Base-by-base conservation (phyloP, 2,888 invertebrate species). In the Monoplex corrugatus region DNA sequence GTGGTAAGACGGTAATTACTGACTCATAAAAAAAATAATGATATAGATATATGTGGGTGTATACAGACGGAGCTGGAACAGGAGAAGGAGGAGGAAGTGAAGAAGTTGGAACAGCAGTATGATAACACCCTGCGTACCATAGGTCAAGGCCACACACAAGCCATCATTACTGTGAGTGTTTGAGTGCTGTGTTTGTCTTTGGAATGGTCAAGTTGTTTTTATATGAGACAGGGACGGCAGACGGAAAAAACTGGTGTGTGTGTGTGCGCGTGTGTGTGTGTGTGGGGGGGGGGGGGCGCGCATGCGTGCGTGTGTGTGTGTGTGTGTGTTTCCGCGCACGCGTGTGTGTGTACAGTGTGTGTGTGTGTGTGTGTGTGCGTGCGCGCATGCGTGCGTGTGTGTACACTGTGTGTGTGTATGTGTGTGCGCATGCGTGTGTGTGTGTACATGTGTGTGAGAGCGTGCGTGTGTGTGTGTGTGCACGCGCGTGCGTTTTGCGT, bases 41-140 rank as follows among this genome's bases (percentile, higher is more conserved):
- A 40, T 80, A 40, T 1, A 2, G 13, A 32, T 80, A 23, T 80
- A 10, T 23, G 32, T 78, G 6, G 32, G 16, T 1, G 8, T 68
- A 13, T 2, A 68, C 85, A 95, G 95, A 91, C 92, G 88, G 93
- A 95, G 88, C 91, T 94, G n/a, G 94, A 94, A 72, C 91, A 91
- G 44, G 94, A 95, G 86, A 95, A 94, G 87, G 91, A 92, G 32
- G 95, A 95, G 91, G 93, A 95, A 88, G 91, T 95, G 0, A 78
- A 92, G 32, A 93, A 93, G 40, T 90, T 95, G 57, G 93, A 94
- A 86, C 92, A 93, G 40, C 93, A 93, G 89, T 94, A 94, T 92
- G 94, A 94, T 80, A 94, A 93, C 87, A 93, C 94, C 87, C 90
- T 95, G 43, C 91, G 92, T 19, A 93, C 92, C 50, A 94, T 95